Percentiles rank a stretch among this genome's conserved stretches.
Evolutionary conservation across 2,888 invertebrate species (phyloP).

Genomic region (Gibbula magus): DNA sequence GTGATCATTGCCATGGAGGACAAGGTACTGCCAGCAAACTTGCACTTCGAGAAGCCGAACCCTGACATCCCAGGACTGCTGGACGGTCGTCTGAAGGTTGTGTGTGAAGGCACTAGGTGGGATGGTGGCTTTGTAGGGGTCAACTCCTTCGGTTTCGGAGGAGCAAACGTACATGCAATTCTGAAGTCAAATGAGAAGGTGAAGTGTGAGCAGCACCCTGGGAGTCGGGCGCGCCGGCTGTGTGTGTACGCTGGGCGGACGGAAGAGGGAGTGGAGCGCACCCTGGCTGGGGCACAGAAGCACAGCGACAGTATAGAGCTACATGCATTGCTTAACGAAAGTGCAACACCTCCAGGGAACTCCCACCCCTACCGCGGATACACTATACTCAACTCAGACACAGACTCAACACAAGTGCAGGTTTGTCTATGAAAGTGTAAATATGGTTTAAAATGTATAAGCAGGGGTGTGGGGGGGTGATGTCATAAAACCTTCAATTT

Average conservation of each 20-base stretch:
- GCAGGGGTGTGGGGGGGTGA: no score
- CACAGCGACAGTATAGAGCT: conserved; percentile 70
- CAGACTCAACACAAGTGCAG: conserved; percentile 55
- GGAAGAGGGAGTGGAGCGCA: conserved; percentile 83
- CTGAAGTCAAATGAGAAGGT: conserved; percentile 76
- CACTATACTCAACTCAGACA: conserved; percentile 81
- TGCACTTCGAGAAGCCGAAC: conserved; percentile 92
- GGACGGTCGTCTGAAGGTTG: conserved; percentile 93
- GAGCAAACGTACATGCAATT: conserved; percentile 78
- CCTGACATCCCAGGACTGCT: conserved; percentile 91
- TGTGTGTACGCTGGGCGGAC: conserved; percentile 90
- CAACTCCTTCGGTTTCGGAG: conserved; percentile 99
- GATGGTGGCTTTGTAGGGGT: conserved; percentile 93
- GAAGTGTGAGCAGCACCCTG: conserved; percentile 46
- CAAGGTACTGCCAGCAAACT: conserved; percentile 90
- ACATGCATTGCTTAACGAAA: conserved; percentile 69
- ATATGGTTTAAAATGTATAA: no score
- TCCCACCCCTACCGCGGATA: conserved; percentile 90
- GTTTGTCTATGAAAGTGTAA: conserved; percentile 32
- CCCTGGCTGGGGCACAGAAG: conserved; percentile 85
- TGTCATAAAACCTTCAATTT: no score
- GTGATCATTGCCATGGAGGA: conserved; percentile 94
- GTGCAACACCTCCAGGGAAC: conserved; percentile 77
- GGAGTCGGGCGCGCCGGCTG: conserved; percentile 81
- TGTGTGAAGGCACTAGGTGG: conserved; percentile 88